These are phyloP conservation scores for Coreius guichenoti DNA, from an alignment of 2,797 vertebrate genomes.

Conservation along the genomic window DNA sequence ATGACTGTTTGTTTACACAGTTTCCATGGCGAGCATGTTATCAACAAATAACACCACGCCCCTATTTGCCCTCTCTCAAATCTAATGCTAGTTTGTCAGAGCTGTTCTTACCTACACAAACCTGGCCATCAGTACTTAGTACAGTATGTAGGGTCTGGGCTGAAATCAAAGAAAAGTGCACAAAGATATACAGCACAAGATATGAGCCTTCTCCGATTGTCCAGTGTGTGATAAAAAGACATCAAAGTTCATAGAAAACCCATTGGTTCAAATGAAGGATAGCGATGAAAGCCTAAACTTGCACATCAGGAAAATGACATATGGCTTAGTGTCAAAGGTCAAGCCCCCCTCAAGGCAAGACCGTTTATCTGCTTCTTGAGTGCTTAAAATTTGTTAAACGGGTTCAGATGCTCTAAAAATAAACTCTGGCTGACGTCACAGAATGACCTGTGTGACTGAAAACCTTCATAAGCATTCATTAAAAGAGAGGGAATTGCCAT, in stretches of 20 bases:
- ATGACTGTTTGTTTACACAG: conserved; percentile 14
- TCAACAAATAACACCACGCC: not conserved
- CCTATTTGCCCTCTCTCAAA: not conserved
- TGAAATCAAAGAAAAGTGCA: not conserved
- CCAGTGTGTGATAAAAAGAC: not conserved
- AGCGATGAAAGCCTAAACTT: not conserved
- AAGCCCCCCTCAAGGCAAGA: conserved; percentile 2
- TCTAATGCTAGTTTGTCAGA: not conserved
- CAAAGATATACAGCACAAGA: not conserved
- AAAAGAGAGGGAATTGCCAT: not conserved
- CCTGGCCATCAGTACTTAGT: not conserved
- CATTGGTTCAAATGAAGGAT: not conserved
- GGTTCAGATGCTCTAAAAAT: not conserved
- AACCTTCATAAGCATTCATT: not conserved
- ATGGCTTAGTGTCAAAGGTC: not conserved
- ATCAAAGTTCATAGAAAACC: not conserved
- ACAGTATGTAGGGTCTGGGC: not conserved
- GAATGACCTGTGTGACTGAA: not conserved
- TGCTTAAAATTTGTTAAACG: not conserved
- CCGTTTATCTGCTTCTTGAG: not conserved
- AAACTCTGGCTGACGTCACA: not conserved
- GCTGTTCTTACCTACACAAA: not conserved
- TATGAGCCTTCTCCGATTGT: not conserved
- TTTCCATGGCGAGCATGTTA: conserved; percentile 8
- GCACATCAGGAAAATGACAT: not conserved